phyloP scores from a whole-genome alignment of 2,113 vertebrate genomes.

The Laticauda colubrina region DNA sequence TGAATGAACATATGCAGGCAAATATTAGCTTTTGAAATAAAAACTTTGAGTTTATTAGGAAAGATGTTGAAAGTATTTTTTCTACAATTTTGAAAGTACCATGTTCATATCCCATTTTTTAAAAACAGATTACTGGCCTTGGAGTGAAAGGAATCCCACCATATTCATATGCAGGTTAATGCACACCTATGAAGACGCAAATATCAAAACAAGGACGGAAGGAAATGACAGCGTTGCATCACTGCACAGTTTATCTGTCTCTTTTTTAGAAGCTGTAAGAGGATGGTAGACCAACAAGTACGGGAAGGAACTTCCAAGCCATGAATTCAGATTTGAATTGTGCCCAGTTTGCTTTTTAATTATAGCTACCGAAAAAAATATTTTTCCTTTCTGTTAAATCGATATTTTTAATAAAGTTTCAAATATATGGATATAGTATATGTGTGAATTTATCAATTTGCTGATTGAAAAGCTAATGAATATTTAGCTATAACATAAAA shows the following conservation, averaged over 20 bases:
- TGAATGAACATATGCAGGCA: neutral
- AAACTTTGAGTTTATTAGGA: neutral
- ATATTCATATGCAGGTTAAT: constrained; percentile 74
- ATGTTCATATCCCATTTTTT: constrained; percentile 28
- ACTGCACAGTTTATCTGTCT: neutral
- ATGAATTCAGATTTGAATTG: constrained; percentile 2
- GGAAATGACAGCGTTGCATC: neutral
- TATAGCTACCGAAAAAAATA: neutral
- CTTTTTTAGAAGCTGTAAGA: neutral
- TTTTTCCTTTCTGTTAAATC: constrained; percentile 32
- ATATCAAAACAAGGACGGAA: neutral
- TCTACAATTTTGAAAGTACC: neutral
- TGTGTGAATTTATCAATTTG: constrained; percentile 13
- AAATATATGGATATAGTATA: constrained; percentile 27
- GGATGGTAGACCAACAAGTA: neutral
- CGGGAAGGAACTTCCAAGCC: neutral
- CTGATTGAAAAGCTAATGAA: neutral
- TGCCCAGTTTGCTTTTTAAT: neutral
- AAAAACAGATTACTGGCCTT: constrained; percentile 80
- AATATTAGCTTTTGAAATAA: neutral
- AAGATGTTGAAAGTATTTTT: no score
- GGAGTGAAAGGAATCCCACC: constrained; percentile 83
- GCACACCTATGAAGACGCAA: neutral
- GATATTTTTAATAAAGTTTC: constrained; percentile 24
- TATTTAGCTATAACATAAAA: neutral